Evolutionary conservation across 37 sponge, comb jelly and placozoan genomes (phyloP).

Genomic region (Chondrosia reniformis): DNA sequence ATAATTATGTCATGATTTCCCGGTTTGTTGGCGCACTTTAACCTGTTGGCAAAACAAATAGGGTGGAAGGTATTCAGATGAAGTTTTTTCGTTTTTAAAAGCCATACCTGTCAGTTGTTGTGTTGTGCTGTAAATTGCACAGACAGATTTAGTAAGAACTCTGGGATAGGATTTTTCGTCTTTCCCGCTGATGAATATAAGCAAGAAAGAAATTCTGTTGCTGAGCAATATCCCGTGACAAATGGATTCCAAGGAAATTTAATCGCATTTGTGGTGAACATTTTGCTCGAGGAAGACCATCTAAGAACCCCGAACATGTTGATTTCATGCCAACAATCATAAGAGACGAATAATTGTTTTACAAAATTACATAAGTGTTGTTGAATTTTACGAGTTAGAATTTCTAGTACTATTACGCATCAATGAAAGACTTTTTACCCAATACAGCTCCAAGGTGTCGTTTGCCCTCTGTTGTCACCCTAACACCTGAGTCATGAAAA

Average conservation of each 20-base stretch:
- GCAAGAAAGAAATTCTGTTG: neutral
- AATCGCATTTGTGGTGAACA: conserved; percentile 12
- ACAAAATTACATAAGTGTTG: too few relatives aligned
- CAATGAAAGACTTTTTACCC: too few relatives aligned
- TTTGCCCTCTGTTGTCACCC: too few relatives aligned
- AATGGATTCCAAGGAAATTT: neutral
- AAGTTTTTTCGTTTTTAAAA: too few relatives aligned
- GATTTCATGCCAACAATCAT: conserved; percentile 6
- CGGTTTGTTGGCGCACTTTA: too few relatives aligned
- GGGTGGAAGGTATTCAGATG: too few relatives aligned
- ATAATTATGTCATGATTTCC: too few relatives aligned
- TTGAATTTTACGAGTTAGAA: too few relatives aligned
- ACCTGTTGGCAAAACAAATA: too few relatives aligned
- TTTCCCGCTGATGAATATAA: neutral
- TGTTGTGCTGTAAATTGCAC: conserved; percentile 6
- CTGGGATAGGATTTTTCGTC: conserved; percentile 3
- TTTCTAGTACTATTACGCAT: too few relatives aligned
- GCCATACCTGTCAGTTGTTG: conserved; percentile 19
- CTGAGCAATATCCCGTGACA: neutral
- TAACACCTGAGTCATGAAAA: too few relatives aligned
- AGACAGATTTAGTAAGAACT: neutral
- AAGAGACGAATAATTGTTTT: neutral
- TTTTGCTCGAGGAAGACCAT: conserved; percentile 1
- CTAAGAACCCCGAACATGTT: neutral
- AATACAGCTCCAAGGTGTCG: too few relatives aligned